Evolutionary conservation across 2,888 invertebrate genomes (phyloP).

Genomic region (Stegana nigrithorax): DNA sequence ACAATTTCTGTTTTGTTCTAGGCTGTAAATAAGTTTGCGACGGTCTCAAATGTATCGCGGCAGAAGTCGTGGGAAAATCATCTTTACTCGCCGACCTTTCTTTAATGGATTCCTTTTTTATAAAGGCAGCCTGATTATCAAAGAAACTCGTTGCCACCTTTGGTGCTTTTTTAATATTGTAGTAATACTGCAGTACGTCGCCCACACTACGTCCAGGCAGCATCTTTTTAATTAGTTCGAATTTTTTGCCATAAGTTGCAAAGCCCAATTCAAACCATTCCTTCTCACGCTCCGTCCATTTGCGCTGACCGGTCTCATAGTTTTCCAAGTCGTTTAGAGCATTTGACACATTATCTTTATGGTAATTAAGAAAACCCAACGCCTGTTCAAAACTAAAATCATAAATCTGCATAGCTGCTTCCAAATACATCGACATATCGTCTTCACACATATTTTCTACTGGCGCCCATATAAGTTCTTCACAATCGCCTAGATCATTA

Average conservation of each 20-base stretch:
- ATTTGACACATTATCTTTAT: not conserved
- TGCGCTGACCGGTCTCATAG: not conserved
- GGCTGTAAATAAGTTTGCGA: not conserved
- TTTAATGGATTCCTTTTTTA: too few species aligned
- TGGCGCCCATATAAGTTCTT: not conserved
- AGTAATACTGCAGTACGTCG: not conserved
- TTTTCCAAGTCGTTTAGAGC: not conserved
- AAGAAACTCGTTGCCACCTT: too few species aligned
- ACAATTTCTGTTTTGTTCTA: not conserved
- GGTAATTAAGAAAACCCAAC: not conserved
- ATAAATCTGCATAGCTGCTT: not conserved
- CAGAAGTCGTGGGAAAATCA: too few species aligned
- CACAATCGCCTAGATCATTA: not conserved
- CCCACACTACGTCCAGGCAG: not conserved
- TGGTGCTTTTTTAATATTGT: not conserved
- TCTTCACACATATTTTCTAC: not conserved
- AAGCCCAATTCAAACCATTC: not conserved
- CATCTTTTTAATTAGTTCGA: not conserved
- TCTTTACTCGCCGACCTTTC: too few species aligned
- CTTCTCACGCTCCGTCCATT: slow-evolving; percentile 4
- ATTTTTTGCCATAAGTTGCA: not conserved
- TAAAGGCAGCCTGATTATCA: too few species aligned
- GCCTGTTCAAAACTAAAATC: not conserved
- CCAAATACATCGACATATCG: not conserved
- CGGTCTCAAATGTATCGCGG: not conserved